A percentile compares a stretch with the other conserved stretches of the same genome.
phyloP scores from a whole-genome alignment of 2,888 invertebrate genomes.

The Patella depressa region DNA sequence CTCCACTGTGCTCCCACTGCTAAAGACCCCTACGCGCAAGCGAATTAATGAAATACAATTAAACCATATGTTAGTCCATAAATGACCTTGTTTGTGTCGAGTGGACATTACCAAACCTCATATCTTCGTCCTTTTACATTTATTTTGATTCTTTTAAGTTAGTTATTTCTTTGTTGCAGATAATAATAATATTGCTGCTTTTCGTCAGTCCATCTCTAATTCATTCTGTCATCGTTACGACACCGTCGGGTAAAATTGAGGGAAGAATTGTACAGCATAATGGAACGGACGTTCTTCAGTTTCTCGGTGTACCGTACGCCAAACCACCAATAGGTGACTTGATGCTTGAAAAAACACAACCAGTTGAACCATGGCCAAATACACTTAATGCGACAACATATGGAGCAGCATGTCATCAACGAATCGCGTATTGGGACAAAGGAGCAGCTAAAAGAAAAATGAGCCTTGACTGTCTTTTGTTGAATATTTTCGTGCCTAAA shows the following conservation, averaged over 20 bases:
- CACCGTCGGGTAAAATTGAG: background rate
- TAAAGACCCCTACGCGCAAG: too few relatives aligned
- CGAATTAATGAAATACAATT: too few relatives aligned
- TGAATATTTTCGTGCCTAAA: conserved; percentile 91
- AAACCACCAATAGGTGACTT: conserved; percentile 77
- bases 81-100: too few relatives aligned
- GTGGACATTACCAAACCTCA: too few relatives aligned
- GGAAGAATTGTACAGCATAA: background rate
- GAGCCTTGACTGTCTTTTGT: conserved; percentile 85
- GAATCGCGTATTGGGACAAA: background rate
- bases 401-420: conserved; percentile 23
- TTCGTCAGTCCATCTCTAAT: too few relatives aligned
- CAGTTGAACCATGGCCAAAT: conserved; percentile 53
- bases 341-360: conserved; percentile 52
- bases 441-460: conserved; percentile 82
- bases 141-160: too few relatives aligned
- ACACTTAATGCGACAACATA: conserved; percentile 72
- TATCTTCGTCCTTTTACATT: too few relatives aligned
- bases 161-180: too few relatives aligned
- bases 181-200: too few relatives aligned
- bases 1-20: too few relatives aligned
- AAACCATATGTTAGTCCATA: too few relatives aligned
- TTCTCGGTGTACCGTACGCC: conserved; percentile 61
- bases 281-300: conserved; percentile 29
- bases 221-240: background rate